Percentiles rank a stretch among this genome's conserved stretches.
These are phyloP conservation scores for Pseudorhombus dupliciocellatus DNA, from an alignment of 2,113 vertebrate genomes.

Conservation along the genomic window DNA sequence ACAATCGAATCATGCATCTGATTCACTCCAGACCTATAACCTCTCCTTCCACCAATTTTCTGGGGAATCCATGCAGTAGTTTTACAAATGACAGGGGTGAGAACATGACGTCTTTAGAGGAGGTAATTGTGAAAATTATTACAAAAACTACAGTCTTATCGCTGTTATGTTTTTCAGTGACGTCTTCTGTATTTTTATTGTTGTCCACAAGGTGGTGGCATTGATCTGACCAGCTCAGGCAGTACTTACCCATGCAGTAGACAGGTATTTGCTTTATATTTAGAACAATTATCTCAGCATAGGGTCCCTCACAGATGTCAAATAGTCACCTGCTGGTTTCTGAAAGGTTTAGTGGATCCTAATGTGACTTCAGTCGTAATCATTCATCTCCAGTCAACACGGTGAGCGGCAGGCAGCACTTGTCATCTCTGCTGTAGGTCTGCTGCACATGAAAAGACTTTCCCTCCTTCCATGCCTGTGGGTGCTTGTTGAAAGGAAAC, in stretches of 20 bases:
- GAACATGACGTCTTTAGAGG: too few relatives aligned
- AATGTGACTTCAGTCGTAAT: constrained; percentile 8
- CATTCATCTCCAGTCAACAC: constrained; percentile 1
- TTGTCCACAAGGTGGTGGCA: constrained; percentile 61
- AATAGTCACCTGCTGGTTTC: background rate
- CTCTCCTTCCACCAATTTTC: too few relatives aligned
- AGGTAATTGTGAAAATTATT: background rate
- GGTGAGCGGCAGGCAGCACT: background rate
- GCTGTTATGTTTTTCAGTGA: background rate
- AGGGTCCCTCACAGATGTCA: background rate
- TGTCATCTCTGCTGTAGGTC: constrained; percentile 10
- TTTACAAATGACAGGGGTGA: too few relatives aligned
- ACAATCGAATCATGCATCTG: too few relatives aligned
- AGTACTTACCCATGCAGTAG: background rate
- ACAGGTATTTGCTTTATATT: background rate
- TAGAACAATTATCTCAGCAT: background rate
- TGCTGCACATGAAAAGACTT: constrained; percentile 14
- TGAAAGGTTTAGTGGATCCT: background rate
- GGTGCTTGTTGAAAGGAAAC: constrained; percentile 50
- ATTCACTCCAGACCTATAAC: too few relatives aligned
- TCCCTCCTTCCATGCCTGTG: constrained; percentile 8
- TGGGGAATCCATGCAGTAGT: too few relatives aligned
- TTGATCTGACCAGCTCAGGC: background rate
- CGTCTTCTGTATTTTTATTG: background rate
- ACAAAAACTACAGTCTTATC: background rate